Evolutionary conservation across 2,888 invertebrate species (phyloP).

Genomic region (Pammene aurita): DNA sequence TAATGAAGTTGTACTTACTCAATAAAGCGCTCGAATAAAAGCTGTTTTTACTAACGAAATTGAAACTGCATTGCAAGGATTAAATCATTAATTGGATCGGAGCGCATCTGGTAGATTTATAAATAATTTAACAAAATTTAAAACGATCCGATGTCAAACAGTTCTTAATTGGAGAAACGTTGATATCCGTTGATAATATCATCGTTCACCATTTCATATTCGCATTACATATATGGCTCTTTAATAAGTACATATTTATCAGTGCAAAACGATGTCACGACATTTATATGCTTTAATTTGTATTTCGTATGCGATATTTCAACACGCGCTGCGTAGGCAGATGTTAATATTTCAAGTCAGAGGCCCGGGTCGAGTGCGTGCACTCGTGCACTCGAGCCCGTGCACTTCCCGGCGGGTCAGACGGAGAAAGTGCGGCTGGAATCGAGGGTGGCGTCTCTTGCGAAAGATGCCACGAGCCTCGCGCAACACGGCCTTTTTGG

Average conservation of each 20-base stretch:
- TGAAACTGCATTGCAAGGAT: constrained; percentile 52
- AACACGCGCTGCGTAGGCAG: constrained; percentile 33
- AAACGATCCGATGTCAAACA: constrained; percentile 58
- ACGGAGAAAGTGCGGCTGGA: constrained; percentile 70
- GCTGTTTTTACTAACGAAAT: constrained; percentile 66
- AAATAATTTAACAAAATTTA: constrained; percentile 66
- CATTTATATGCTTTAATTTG: constrained; percentile 27
- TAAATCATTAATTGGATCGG: constrained; percentile 77
- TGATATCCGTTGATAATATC: constrained; percentile 50
- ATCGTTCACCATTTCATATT: constrained; percentile 43
- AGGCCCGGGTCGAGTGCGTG: constrained; percentile 46
- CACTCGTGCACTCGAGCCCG: constrained; percentile 50
- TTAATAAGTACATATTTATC: neutral
- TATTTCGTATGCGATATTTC: constrained; percentile 28
- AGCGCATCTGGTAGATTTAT: constrained; percentile 68
- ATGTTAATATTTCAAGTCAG: constrained; percentile 42
- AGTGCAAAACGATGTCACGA: constrained; percentile 24
- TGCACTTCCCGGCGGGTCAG: constrained; percentile 59
- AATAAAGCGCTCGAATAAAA: constrained; percentile 58
- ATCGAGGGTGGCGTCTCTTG: constrained; percentile 66
- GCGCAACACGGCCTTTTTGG: constrained; percentile 57
- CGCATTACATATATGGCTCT: constrained; percentile 10
- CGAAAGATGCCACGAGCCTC: constrained; percentile 59
- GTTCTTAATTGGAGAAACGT: constrained; percentile 57
- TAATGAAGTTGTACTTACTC: constrained; percentile 7